phyloP scores from a whole-genome alignment of 2,113 vertebrate species.

The Oreotrochilus melanogaster region DNA sequence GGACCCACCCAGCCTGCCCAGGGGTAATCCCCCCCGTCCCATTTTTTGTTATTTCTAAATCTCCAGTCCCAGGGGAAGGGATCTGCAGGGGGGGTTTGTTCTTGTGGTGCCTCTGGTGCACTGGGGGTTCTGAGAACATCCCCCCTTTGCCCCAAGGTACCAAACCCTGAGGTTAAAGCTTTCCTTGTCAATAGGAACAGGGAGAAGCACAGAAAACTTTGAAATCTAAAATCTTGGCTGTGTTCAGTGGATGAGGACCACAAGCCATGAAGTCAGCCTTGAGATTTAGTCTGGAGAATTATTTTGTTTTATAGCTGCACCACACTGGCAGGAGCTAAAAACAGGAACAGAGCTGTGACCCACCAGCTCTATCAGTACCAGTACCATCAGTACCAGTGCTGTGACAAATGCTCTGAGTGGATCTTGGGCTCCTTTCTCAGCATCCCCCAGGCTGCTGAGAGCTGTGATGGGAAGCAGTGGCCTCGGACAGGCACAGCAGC shows the following conservation, averaged over 20 bases:
- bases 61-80: neutral
- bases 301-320: neutral
- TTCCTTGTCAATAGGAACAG: accelerated
- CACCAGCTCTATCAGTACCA: accelerated
- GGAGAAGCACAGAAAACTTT: neutral
- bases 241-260: accelerated
- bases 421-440: neutral
- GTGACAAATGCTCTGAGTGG: accelerated
- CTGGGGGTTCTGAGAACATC: neutral
- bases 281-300: neutral
- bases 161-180: neutral
- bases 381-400: accelerated
- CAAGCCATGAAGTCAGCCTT: accelerated
- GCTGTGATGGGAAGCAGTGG: neutral
- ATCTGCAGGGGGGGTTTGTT: neutral
- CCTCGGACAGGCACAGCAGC: neutral
- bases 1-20: accelerated
- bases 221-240: neutral
- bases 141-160: neutral
- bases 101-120: neutral
- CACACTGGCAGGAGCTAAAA: accelerated
- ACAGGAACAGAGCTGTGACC: accelerated
- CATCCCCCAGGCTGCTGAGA: neutral
- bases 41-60: accelerated
- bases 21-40: accelerated